Percentiles rank a stretch among this genome's conserved stretches.
phyloP scores from a whole-genome alignment of 1,140 invertebrate species.

The fruit fly (Drosophila melanogaster) region Release_6_plus_ISO1_MT NT_033777.3:18055001-18055500 shows the following conservation, averaged over 20 bases:
- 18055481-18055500: constrained; percentile 5
- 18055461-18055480: constrained; percentile 13
- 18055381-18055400: constrained; percentile 83
- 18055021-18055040: constrained; percentile 36
- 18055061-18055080: constrained; percentile 67
- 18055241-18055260: constrained; percentile 8
- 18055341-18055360: constrained; percentile 70
- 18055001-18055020: constrained; percentile 15
- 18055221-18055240: constrained; percentile 34
- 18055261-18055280: constrained; percentile 59
- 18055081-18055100: constrained; percentile 59
- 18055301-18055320: constrained; percentile 79
- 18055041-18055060: constrained; percentile 1
- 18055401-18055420: constrained; percentile 77
- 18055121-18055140: constrained; percentile 52
- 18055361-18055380: constrained; percentile 80
- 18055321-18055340: constrained; percentile 57
- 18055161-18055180: constrained; percentile 26
- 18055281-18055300: constrained; percentile 78
- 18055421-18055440: background rate
- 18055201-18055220: constrained; percentile 71
- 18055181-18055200: constrained; percentile 25
- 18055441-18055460: constrained; percentile 19
- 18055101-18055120: constrained; percentile 35
- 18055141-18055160: constrained; percentile 68